Evolutionary conservation across 2,888 invertebrate species (phyloP).

Genomic region (Chloroclysta siterata): DNA sequence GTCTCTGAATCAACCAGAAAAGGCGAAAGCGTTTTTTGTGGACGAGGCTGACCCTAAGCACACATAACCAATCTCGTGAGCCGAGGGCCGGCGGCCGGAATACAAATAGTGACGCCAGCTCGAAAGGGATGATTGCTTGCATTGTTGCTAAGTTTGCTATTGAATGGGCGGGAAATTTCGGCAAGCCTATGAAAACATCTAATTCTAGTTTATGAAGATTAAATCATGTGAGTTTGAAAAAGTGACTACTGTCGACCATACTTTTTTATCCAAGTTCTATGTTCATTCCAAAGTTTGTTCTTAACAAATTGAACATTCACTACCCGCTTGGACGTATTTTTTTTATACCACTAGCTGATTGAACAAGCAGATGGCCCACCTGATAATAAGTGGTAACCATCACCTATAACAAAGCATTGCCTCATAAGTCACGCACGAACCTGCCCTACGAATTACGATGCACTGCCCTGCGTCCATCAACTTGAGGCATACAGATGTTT

Average conservation of each 20-base stretch:
- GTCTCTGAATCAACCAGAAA: not conserved
- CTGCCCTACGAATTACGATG: too few species aligned
- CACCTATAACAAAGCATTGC: too few species aligned
- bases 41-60: not conserved
- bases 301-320: too few species aligned
- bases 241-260: not conserved
- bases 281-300: too few species aligned
- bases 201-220: not conserved
- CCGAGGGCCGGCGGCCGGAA: slow-evolving; percentile 9
- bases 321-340: too few species aligned
- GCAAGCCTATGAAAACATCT: slow-evolving; percentile 3
- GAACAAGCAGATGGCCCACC: too few species aligned
- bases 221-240: not conserved
- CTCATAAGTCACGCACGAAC: too few species aligned
- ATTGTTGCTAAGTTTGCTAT: slow-evolving; percentile 21
- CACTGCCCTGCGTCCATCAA: too few species aligned
- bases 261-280: too few species aligned
- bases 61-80: slow-evolving; percentile 12
- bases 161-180: slow-evolving; percentile 7
- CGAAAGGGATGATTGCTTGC: slow-evolving; percentile 18
- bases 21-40: not conserved
- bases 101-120: slow-evolving; percentile 17
- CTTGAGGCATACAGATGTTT: too few species aligned
- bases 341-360: too few species aligned
- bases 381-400: too few species aligned